These are phyloP conservation scores for Synaphobranchus kaupii DNA, from an alignment of 2,797 vertebrate species.

Conservation along the genomic window DNA sequence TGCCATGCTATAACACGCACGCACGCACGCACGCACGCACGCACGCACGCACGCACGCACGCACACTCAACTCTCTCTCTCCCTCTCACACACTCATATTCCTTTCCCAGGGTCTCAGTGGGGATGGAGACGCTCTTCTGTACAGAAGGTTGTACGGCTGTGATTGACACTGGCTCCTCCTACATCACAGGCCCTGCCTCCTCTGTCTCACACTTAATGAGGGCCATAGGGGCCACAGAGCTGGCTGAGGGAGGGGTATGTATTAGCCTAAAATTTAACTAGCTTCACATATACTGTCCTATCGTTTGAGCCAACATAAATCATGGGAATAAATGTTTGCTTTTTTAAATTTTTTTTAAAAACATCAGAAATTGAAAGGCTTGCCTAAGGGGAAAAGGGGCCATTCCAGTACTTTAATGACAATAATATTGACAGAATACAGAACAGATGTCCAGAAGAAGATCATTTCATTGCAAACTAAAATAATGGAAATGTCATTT, in stretches of 20 bases:
- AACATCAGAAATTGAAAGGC: background rate
- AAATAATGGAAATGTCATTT: no score
- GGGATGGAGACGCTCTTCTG: conserved; percentile 82
- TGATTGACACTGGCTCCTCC: conserved; percentile 91
- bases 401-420: no score
- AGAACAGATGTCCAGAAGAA: no score
- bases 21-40: background rate
- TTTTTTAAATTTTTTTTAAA: no score
- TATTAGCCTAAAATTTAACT: conserved; percentile 20
- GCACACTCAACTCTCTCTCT: conserved; percentile 3
- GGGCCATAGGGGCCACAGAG: conserved; percentile 81
- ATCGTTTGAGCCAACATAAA: background rate
- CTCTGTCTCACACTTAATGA: conserved; percentile 82
- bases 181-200: conserved; percentile 90
- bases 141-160: conserved; percentile 81
- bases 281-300: background rate
- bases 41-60: background rate
- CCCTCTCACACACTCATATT: conserved; percentile 19
- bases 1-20: background rate
- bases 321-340: background rate
- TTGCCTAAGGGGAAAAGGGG: background rate
- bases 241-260: conserved; percentile 79
- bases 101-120: conserved; percentile 81
- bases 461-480: no score
- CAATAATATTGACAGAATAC: no score